phyloP scores from a whole-genome alignment of 2,888 invertebrate species.

The Helobdella robusta region DNA sequence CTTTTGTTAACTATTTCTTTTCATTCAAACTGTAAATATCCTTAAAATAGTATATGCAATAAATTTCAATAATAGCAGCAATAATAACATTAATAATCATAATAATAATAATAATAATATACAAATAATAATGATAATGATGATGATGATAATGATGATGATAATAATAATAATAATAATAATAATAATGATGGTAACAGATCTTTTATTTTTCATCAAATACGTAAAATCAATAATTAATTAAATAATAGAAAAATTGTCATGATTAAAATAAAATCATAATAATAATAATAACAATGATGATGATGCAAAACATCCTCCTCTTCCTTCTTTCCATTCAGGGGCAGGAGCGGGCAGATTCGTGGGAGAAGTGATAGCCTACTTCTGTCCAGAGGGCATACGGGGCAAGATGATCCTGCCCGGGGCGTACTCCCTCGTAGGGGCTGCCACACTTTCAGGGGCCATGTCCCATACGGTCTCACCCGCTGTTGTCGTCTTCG shows the following conservation, averaged over 20 bases:
- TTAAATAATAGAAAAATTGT: neutral
- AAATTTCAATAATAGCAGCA: no score
- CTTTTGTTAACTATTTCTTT: no score
- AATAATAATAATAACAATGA: neutral
- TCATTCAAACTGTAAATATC: no score
- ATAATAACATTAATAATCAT: no score
- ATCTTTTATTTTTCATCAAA: no score
- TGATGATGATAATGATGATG: no score
- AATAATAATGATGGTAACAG: no score
- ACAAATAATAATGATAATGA: no score
- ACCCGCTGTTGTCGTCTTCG: slow-evolving; percentile 92
- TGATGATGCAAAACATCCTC: neutral
- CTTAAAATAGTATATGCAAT: no score
- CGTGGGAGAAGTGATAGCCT: slow-evolving; percentile 83
- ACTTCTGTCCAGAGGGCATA: slow-evolving; percentile 82
- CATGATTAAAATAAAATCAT: neutral
- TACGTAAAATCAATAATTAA: no score
- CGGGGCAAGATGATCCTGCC: slow-evolving; percentile 76
- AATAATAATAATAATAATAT: no score
- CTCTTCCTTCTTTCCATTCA: slow-evolving; percentile 33
- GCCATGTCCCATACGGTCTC: slow-evolving; percentile 96
- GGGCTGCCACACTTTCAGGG: slow-evolving; percentile 72
- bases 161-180: no score
- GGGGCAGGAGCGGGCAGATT: slow-evolving; percentile 79
- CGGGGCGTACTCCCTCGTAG: slow-evolving; percentile 77